phyloP scores from a whole-genome alignment of 2,888 invertebrate species.

The Magallana nippona region DNA sequence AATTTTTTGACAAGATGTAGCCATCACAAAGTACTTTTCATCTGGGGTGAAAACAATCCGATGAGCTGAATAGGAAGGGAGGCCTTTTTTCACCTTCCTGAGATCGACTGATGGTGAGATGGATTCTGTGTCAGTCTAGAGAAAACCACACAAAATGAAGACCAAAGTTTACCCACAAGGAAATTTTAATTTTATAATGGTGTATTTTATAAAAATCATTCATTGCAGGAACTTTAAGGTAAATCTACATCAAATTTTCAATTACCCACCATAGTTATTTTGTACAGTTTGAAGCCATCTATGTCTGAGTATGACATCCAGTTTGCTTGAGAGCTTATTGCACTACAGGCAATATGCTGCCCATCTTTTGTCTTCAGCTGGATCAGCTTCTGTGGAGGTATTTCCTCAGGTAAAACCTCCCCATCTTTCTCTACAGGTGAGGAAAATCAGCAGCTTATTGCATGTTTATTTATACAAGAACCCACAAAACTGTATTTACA shows the following conservation, averaged over 20 bases:
- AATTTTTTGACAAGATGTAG: constrained; percentile 64
- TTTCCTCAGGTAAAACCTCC: constrained; percentile 75
- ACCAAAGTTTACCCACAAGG: too few species aligned
- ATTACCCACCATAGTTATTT: constrained; percentile 82
- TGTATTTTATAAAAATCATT: too few species aligned
- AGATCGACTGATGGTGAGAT: constrained; percentile 54
- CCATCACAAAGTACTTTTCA: constrained; percentile 60
- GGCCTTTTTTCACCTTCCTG: constrained; percentile 38
- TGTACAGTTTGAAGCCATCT: constrained; percentile 84
- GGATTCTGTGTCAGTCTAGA: constrained; percentile 55
- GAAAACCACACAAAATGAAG: neutral
- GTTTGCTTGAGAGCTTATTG: constrained; percentile 86
- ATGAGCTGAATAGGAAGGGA: constrained; percentile 59
- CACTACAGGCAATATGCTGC: constrained; percentile 86
- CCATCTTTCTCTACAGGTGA: constrained; percentile 67
- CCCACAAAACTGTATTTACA: too few species aligned
- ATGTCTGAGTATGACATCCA: constrained; percentile 87
- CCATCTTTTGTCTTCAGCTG: constrained; percentile 85
- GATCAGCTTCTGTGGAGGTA: constrained; percentile 86
- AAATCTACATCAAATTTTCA: neutral
- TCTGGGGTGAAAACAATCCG: constrained; percentile 66
- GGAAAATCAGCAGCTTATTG: neutral
- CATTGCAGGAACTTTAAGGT: too few species aligned
- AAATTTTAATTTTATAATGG: too few species aligned
- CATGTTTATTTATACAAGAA: neutral